Base-by-base conservation (phyloP, 2,797 vertebrate species). In the Pagetopsis macropterus region DNA sequence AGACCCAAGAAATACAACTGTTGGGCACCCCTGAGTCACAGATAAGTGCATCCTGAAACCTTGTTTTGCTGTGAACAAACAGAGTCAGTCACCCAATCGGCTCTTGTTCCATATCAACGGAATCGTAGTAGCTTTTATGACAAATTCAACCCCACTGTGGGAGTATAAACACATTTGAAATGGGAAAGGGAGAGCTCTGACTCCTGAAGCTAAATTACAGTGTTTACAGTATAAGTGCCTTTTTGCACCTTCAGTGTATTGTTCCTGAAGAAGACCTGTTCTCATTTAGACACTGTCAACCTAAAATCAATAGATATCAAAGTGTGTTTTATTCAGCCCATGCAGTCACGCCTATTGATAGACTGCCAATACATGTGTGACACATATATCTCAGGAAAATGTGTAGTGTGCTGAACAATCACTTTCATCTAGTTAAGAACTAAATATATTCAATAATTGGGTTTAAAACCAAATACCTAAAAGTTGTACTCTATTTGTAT, bases 21-120 rank as follows among this genome's bases (percentile, higher is more conserved):
- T 72, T 63, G 72, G 82, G 84, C 75, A 75, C 74, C 84, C 75
- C 80, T 57, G 74, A 85, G 83, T 89, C 84, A 45, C 72, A 77
- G 76, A 84, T 81, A 83, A 89, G 79, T 87, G 79, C 82, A 81
- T 78, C 70, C 55, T 72, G 73, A 82, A 81, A 82, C 67, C 77
- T 75, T 78, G 68, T 82, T 89, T 84, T 81, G 60, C 78, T 54
- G 50, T 63, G 78, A 89, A 83, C 85, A 87, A 87, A 86, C 83
- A 76, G 82, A 84, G 85, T 85, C 84, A 89, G 77, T 83, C 77
- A 83, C 79, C 79, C 78, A 81, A 65, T 76, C 72, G 83, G 78
- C 78, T 81, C 51, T 16, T 46, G 74, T 82, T 85, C 75, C 79
- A 83, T 86, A 80, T 87, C 78, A 27, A 56, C 54, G 67, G 80